Evolutionary conservation across 1,140 invertebrate genomes (phyloP).

Genomic region (Proctacanthus coquilletti): DNA sequence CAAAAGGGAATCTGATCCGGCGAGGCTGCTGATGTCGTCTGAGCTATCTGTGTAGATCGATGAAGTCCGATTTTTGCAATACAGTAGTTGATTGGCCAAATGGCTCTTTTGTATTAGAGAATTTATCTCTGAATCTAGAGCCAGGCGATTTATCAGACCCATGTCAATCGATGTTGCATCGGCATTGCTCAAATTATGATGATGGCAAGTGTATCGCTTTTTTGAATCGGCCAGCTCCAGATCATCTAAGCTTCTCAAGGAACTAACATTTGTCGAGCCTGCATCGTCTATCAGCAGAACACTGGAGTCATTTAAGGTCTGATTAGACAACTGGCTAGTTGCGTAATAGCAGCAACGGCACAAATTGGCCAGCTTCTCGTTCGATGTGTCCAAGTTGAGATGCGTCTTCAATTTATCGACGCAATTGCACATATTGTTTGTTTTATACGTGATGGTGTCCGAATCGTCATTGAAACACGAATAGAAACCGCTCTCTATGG

Average conservation of each 20-base stretch:
- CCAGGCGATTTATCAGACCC: slow-evolving; percentile 30
- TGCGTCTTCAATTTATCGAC: slow-evolving; percentile 25
- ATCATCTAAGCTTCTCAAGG: slow-evolving; percentile 43
- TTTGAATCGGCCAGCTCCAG: slow-evolving; percentile 30
- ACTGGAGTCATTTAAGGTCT: slow-evolving; percentile 32
- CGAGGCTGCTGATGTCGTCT: slow-evolving; percentile 66
- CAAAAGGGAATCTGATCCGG: slow-evolving; percentile 50
- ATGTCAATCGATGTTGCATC: slow-evolving; percentile 18
- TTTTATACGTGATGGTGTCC: slow-evolving; percentile 14
- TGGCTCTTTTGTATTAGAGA: slow-evolving; percentile 26
- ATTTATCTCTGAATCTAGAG: slow-evolving; percentile 30
- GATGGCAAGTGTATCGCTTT: slow-evolving; percentile 21
- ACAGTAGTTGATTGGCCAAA: slow-evolving; percentile 33
- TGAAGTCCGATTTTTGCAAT: slow-evolving; percentile 54
- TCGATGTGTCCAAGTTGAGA: slow-evolving; percentile 32
- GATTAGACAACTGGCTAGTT: slow-evolving; percentile 12
- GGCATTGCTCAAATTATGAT: slow-evolving; percentile 18
- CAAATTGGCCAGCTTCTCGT: slow-evolving; percentile 24
- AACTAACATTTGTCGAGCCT: slow-evolving; percentile 28
- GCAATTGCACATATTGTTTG: slow-evolving; percentile 8
- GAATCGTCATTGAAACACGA: slow-evolving; percentile 65
- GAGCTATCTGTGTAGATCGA: slow-evolving; percentile 76
- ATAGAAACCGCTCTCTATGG: slow-evolving; percentile 78
- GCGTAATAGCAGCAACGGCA: slow-evolving; percentile 27
- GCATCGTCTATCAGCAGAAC: slow-evolving; percentile 39